Percentiles rank a stretch among this genome's conserved stretches.
Conservation (phyloP, 2,888 invertebrate species). For the Acanthosepion pharaonis region DNA sequence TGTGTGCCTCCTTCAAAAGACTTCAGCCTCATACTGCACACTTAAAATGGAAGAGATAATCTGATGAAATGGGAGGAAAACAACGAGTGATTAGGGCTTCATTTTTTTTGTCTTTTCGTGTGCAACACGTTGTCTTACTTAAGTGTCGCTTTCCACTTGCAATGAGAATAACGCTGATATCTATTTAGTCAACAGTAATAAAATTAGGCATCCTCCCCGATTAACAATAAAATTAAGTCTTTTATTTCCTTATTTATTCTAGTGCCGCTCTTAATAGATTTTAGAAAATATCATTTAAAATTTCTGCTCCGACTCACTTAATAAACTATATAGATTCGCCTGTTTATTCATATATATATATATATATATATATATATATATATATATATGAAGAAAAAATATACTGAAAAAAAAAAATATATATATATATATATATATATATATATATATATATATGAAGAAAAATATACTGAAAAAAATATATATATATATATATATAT, state of each 20-base stretch:
- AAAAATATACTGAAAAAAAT: too few relatives aligned
- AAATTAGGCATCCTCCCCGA: not conserved
- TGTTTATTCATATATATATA: not conserved
- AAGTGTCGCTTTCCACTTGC: not conserved
- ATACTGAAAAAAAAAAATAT: too few relatives aligned
- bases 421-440: too few relatives aligned
- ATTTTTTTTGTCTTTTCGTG: not conserved
- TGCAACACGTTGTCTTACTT: not conserved
- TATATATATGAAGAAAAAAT: too few relatives aligned
- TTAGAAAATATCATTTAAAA: not conserved
- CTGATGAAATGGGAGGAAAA: not conserved
- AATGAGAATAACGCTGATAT: not conserved
- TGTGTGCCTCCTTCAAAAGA: not conserved
- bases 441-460: too few relatives aligned
- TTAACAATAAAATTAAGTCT: not conserved
- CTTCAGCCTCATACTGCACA: slow-evolving; percentile 33
- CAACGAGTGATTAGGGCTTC: not conserved
- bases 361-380: not conserved
- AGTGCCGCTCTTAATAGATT: not conserved
- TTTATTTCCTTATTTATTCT: not conserved
- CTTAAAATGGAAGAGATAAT: not conserved
- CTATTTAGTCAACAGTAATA: not conserved
- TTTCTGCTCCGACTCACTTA: not conserved
- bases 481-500: not conserved
- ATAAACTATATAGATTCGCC: not conserved